phyloP scores from a whole-genome alignment of 2,888 invertebrate genomes.

The Brachyptera risi region DNA sequence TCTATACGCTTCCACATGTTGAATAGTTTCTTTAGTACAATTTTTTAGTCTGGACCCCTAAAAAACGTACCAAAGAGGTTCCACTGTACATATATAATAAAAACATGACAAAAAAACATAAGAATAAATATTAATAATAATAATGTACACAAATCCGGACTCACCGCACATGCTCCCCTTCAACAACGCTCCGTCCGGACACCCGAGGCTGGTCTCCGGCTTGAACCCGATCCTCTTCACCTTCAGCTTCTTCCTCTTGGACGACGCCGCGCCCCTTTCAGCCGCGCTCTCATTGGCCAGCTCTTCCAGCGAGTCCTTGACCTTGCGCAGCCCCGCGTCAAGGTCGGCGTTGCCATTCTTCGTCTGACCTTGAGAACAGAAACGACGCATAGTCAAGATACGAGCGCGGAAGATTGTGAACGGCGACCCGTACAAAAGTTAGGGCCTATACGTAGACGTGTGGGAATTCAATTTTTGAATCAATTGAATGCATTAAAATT shows the following conservation, averaged over 20 bases:
- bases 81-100: no score
- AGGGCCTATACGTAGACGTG: neutral
- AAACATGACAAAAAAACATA: no score
- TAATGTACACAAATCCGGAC: neutral
- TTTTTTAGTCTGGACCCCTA: no score
- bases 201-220: constrained; percentile 15
- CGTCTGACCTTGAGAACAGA: neutral
- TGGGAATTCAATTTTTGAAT: no score
- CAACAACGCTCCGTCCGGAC: constrained; percentile 23
- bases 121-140: no score
- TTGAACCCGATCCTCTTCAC: constrained; percentile 16
- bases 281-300: neutral
- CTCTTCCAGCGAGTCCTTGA: neutral
- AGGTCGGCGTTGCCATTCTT: no score
- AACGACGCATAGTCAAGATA: neutral
- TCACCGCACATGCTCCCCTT: constrained; percentile 23
- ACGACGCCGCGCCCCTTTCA: neutral
- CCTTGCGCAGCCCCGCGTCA: neutral
- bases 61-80: no score
- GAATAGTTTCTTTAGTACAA: no score
- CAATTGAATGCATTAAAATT: no score
- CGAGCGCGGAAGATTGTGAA: neutral
- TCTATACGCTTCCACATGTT: no score
- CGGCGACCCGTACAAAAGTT: neutral
- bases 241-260: constrained; percentile 10